Base-by-base conservation (phyloP, 1,140 invertebrate genomes). In the Artemia franciscana region DNA sequence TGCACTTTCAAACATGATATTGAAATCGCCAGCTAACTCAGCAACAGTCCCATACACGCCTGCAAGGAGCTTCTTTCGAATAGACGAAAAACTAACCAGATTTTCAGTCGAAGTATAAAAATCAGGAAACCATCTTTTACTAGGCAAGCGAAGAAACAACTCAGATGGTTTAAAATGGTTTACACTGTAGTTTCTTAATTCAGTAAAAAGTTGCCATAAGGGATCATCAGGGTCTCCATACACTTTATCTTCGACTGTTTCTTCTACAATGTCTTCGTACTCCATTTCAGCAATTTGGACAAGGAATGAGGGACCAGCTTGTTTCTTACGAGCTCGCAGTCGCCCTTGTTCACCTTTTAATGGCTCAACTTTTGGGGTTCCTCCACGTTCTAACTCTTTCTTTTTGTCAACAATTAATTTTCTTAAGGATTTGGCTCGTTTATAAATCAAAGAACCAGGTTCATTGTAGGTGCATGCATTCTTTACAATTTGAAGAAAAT, bases 1-100 rank as follows among this genome's bases (percentile, higher is more conserved):
- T 5, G 93, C 92, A 78, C 97, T 98, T 71, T 96, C 88, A 77
- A 98, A 94, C 84, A 98, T 93, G n/a, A 95, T 82, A 71, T 93
- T 93, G 77, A 98, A 81, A 71, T 98, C 94, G 1, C 83, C 84
- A n/a, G 88, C 86, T 61, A 97, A 80, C 73, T 95, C 88, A 64
- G 83, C 85, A 3, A 96, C 75, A 15, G 84, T 88, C 3, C 81
- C 83, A 73, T 97, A 97, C 66, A 82, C 80, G 23, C 85, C 85
- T 70, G 81, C 83, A 73, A 83, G 67, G 26, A 76, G 71, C 68
- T 39, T 60, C 9, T n/a, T 25, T 25, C 58, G 61, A 5, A 63
- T 59, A 59, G 21, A 89, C 61, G 84, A 82, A 65, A 99, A 74
- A 0, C 94, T 94, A 66, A 98, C 84, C 0, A 95, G 94, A 71